Percentiles rank a stretch among this genome's conserved stretches.
These are phyloP conservation scores for Achatina immaculata DNA, from an alignment of 1,140 invertebrate genomes.

Conservation along the genomic window DNA sequence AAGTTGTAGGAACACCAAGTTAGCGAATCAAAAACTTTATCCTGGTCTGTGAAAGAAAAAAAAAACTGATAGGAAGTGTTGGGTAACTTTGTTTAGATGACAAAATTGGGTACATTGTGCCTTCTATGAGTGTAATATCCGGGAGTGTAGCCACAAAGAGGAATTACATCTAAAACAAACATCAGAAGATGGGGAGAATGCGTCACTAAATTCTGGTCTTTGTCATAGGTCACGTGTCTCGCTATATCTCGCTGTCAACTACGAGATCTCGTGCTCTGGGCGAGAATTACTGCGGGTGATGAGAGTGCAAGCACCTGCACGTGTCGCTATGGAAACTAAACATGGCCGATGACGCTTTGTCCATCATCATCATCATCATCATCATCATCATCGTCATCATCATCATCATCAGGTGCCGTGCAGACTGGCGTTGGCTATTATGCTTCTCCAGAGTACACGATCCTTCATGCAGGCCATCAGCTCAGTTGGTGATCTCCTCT, in stretches of 20 bases:
- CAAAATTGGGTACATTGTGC: not conserved
- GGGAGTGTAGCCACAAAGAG: not conserved
- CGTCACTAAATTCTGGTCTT: not conserved
- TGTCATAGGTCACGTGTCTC: not conserved
- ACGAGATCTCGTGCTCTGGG: not conserved
- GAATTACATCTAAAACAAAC: not conserved
- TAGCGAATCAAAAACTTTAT: too few relatives aligned
- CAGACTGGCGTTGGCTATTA: too few relatives aligned
- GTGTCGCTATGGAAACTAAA: constrained; percentile 11
- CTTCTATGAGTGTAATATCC: not conserved
- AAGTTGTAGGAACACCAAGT: too few relatives aligned
- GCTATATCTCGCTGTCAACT: not conserved
- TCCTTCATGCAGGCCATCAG: too few relatives aligned
- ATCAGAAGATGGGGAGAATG: not conserved
- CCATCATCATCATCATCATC: too few relatives aligned
- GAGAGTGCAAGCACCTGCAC: constrained; percentile 9
- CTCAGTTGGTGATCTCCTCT: too few relatives aligned
- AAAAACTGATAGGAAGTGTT: not conserved
- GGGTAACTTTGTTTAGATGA: not conserved
- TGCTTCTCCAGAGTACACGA: too few relatives aligned
- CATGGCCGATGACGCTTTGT: constrained; percentile 3
- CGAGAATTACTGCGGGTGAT: not conserved
- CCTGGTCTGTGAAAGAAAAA: too few relatives aligned
- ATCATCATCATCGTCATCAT: too few relatives aligned
- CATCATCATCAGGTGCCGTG: too few relatives aligned